Evolutionary conservation across 2,888 invertebrate species (phyloP), one percentile per base, ranked within the genome.

Genomic region (Xylota segnis): DNA sequence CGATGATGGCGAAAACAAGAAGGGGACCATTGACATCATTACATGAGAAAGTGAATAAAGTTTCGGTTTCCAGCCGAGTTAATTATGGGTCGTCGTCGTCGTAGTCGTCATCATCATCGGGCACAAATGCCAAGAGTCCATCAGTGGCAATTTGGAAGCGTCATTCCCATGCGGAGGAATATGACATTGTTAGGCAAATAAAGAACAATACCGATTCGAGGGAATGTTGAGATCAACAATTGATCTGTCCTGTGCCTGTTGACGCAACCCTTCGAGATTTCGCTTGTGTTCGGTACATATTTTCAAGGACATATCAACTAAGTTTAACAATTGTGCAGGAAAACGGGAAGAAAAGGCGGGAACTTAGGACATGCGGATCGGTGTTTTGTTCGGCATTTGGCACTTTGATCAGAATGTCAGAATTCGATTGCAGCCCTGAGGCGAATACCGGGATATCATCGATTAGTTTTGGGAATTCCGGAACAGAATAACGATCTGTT

Each of bases 21-120:
- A 86, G 82, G 86, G 86, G 82, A 86, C 86, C 18, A 86, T 82
- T 86, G 82, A 86, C 82, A 86, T 86, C 76, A 86, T 86, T 86
- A 86, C 82, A 63, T 52, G 86, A 56, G 76, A 71, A 81, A 71
- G 65, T 76, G 86, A 86, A 82, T 86, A 82, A 82, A 86, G 71
- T 82, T 82, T 77, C 47, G 76, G 82, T 86, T 86, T 86, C 86
- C 86, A 86, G 37, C 86, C 82, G 86, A 86, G 86, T 86, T 86
- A 86, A 86, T 86, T 86, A 86, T 82, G 71, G 86, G 86, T 56
- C 76, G 66, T 68, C 43, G 37, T 66, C n/a, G n/a, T n/a, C n/a
- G n/a, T n/a, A n/a, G 86, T 56, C 76, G 66, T 68, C 43, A 29
- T 66, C 52, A 12, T 47, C 37, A 12, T 63, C 61, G 66, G 52